Evolutionary conservation across 2,113 vertebrate species (phyloP), one percentile per base, ranked within the genome.

Genomic region (Chamaetylas fuelleborni): DNA sequence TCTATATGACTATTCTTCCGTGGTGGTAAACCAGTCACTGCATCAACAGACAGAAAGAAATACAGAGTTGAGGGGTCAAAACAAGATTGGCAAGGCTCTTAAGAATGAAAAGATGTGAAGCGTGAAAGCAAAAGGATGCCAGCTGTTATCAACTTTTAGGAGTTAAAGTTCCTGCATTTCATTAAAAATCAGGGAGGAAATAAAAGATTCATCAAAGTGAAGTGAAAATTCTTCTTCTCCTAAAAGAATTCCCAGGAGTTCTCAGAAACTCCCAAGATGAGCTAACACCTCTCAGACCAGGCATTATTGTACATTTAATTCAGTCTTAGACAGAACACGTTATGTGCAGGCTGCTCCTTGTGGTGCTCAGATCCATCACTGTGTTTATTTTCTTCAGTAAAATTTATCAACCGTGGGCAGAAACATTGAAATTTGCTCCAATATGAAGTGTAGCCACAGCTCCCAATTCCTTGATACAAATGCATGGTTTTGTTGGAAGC

Each of bases 41-140:
- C 72, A 86, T 82, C 72, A 88, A 65, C 72, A 95, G 71, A 88
- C 76, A 93, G 87, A 76, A 90, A 81, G 79, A 88, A 93, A 34
- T 64, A 40, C 40, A 48, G 64, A 90, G 93, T 40, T 77, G 64
- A 90, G 69, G 40, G 94, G 95, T 95, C 90, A 96, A 73, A 94
- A 91, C 12, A 86, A 92, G 92, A 95, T 90, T 88, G 88, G 81
- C 94, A 95, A 90, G 90, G 64, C 89, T 86, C 82, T 92, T 86
- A 83, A 90, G 67, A 94, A 93, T 73, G 81, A 70, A 88, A 94
- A 93, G 92, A 94, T 62, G 61, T 3, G 88, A 96, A 94, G 92
- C 80, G 24, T 93, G 94, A 93, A 96, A 93, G 90, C 54, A 90
- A 92, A 92, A 93, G 64, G 67, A 95, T 92, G 91, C 92, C 90